Evolutionary conservation across 2,797 vertebrate genomes (phyloP), one percentile per base, ranked within the genome.

Genomic region (Brotula barbata): DNA sequence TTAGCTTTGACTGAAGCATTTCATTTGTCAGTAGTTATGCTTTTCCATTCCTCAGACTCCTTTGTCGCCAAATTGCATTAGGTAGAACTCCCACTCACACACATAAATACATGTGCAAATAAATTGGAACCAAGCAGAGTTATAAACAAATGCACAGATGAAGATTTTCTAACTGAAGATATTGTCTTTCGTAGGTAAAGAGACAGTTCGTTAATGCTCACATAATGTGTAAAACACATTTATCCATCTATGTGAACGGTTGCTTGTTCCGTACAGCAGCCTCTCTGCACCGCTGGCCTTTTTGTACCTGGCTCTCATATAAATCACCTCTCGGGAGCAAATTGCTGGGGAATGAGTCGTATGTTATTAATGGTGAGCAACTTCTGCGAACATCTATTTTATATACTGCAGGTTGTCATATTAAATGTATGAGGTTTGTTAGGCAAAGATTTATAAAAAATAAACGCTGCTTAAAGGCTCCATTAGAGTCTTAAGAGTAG

Each of bases 261-360:
- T 65, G 71, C 72, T 80, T 60, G 77, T 88, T 84, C 77, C 71
- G 69, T 50, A 67, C 66, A 52, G 28, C 44, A 50, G 71, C 69
- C 72, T 68, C 31, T 7, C 49, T 16, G 58, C 33, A 51, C 81
- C 86, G 84, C 85, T 84, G 78, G 56, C 63, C 21, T 1, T 65
- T 75, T 40, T 76, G 50, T 65, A 67, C 64, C 71, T 20, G 54
- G 43, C 63, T 64, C 50, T 44, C 17, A 70, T 74, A 49, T 85
- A 81, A 86, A 75, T 88, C 68, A 80, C 49, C 45, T 83, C 75
- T 71, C 56, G 80, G 64, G 71, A 83, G 75, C 61, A 80, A 84
- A 85, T 84, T 81, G 68, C 74, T 64, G 68, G 66, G 60, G 62
- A 85, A 57, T 64, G 71, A 64, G 71, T 68, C 21, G 34, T 49